Evolutionary conservation across 2,113 vertebrate species (phyloP), one percentile per base, ranked within the genome.

Genomic region (Dicaeum eximium): DNA sequence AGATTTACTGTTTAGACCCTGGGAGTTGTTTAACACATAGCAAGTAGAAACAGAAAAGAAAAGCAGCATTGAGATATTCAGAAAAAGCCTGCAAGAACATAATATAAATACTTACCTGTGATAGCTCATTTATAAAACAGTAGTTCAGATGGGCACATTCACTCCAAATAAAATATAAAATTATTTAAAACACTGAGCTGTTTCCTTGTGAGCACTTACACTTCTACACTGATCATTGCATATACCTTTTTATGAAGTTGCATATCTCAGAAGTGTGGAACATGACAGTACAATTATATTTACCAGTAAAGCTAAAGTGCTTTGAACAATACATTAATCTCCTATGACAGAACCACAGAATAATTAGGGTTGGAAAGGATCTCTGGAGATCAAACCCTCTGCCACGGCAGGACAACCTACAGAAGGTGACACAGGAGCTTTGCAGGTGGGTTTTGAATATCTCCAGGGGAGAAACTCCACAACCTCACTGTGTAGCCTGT

Each of bases 361-460:
- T 18, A 42, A 47, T 15, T 9, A 50, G 9, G 9, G 35, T 15
- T 35, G 14, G 22, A 80, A 70, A 64, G 22, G 14, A 57, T 15
- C 14, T 48, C 42, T 50, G 18, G 42, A 80, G 35, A 57, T 65
- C 48, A 48, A 62, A 2, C 21, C 21, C 16, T 62, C 24, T 40
- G 17, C 30, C 48, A 48, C 0, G 0, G 9, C 12, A 64, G 15
- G 14, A 31, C 23, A 31, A 56, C 48, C 18, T 19, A 50, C 6
- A 37, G 25, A 56, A 57, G 14, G 22, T 72, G 25, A 80, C 50
- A 56, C 21, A 65, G 13, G 31, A 57, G 44, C 14, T 71, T 40
- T 40, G 35, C 31, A 64, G 35, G 14, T 40, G 42, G 25, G 21
- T 35, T 71, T 72, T 50, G 25, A 42, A 15, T 42, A 11, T 35